Conservation (phyloP, 1,140 invertebrate genomes). For the Tetramorium alpestre region DNA sequence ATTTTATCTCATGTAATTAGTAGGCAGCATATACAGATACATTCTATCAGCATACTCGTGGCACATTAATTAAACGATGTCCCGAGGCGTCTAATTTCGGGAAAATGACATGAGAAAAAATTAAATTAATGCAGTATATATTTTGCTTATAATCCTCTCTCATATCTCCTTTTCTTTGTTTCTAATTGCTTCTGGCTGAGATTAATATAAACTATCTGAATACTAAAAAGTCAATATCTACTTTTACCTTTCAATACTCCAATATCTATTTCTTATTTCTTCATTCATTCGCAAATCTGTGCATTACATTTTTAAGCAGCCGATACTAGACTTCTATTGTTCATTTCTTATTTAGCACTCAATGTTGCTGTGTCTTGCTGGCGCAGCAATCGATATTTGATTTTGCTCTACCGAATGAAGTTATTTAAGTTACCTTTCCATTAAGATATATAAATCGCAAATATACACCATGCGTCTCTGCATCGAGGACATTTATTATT, state of each 20-base stretch:
- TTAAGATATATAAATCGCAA: not conserved
- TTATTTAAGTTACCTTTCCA: not conserved
- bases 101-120: not conserved
- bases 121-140: not conserved
- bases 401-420: not conserved
- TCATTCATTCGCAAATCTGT: not conserved
- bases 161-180: not conserved
- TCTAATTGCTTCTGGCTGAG: not conserved
- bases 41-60: not conserved
- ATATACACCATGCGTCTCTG: not conserved
- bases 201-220: not conserved
- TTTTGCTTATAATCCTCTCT: not conserved
- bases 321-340: not conserved
- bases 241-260: too few relatives aligned
- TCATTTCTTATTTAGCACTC: slow-evolving; percentile 12
- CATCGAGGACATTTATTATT: not conserved
- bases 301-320: not conserved
- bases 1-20: slow-evolving; percentile 31
- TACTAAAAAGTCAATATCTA: not conserved
- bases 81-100: slow-evolving; percentile 1
- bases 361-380: not conserved
- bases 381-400: not conserved
- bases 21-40: not conserved
- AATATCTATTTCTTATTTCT: not conserved
- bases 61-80: slow-evolving; percentile 25